Base-by-base conservation (phyloP, 2,113 vertebrate genomes). In the Delphinapterus leucas region DNA sequence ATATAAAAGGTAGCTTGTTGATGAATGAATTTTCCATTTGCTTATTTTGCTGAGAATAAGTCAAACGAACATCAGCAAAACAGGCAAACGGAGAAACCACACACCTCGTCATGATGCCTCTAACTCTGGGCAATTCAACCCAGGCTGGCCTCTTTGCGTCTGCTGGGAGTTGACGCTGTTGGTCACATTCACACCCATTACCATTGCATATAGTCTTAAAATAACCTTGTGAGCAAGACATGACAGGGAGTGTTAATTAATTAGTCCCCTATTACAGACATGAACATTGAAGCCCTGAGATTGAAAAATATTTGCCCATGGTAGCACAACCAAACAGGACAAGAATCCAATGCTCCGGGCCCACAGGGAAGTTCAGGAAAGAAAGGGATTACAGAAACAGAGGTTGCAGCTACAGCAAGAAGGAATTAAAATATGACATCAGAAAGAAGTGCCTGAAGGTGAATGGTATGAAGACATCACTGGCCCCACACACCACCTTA, bases 1-100 rank as follows among this genome's bases (percentile, higher is more conserved):
- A 86, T 73, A 92, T 55, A 18, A 92, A 96, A 95, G 25, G 55
- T 60, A 96, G 47, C 38, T 76, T 94, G 67, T 71, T 33, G 77
- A 81, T 91, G 68, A 73, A 88, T 97, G 67, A 76, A 92, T 93
- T 97, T 97, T 93, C 85, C 68, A 73, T 93, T 93, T 96, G 82
- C 8, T 96, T 98, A 89, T 92, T 95, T 97, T 93, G 71, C 86
- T 96, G 91, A 97, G 86, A 94, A 97, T 92, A 53, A 93, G 36
- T 88, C 79, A 94, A 92, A 95, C 76, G 65, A 71, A 93, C 38
- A 93, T 91, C 70, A 94, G 88, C 74, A 96, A 96, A 97, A 77
- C 68, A 86, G 85, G 44, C 73, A 97, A 97, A 97, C 0, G 47
- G 96, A 93, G 61, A 93, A 93, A 89, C 33, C 21, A 2, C 83